These are phyloP conservation scores for Acanthurus tractus DNA, from an alignment of 2,797 vertebrate genomes.

Conservation along the genomic window DNA sequence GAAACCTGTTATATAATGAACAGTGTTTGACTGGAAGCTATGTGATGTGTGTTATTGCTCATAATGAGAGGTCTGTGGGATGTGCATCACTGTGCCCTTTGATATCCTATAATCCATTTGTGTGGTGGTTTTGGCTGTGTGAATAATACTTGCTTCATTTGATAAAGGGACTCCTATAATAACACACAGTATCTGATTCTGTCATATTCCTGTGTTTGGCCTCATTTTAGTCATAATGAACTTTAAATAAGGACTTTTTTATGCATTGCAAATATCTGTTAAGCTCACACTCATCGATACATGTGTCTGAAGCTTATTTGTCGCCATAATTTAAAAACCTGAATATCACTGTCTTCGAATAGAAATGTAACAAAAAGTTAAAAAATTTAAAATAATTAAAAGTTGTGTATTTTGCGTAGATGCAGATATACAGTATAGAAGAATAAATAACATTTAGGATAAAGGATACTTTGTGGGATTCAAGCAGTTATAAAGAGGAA, in stretches of 20 bases:
- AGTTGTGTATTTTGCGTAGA: constrained; percentile 64
- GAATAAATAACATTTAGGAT: constrained; percentile 71
- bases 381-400: constrained; percentile 63
- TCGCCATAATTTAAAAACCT: constrained; percentile 75
- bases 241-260: constrained; percentile 20
- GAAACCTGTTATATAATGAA: constrained; percentile 78
- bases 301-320: constrained; percentile 55
- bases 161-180: constrained; percentile 61
- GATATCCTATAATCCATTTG: constrained; percentile 44
- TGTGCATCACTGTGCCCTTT: constrained; percentile 62
- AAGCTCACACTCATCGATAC: constrained; percentile 19
- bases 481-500: constrained; percentile 68
- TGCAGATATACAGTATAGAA: constrained; percentile 73
- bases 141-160: constrained; percentile 46
- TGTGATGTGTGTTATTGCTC: constrained; percentile 81
- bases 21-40: constrained; percentile 68
- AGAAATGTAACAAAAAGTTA: constrained; percentile 70
- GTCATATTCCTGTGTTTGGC: constrained; percentile 62
- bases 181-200: constrained; percentile 40
- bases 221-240: constrained; percentile 48
- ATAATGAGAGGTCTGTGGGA: constrained; percentile 66
- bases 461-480: constrained; percentile 61
- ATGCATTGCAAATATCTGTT: constrained; percentile 22
- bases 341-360: constrained; percentile 67
- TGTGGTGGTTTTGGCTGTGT: constrained; percentile 58